Evolutionary conservation across 2,888 invertebrate species (phyloP).

Genomic region (Cryptophagus acutangulus): DNA sequence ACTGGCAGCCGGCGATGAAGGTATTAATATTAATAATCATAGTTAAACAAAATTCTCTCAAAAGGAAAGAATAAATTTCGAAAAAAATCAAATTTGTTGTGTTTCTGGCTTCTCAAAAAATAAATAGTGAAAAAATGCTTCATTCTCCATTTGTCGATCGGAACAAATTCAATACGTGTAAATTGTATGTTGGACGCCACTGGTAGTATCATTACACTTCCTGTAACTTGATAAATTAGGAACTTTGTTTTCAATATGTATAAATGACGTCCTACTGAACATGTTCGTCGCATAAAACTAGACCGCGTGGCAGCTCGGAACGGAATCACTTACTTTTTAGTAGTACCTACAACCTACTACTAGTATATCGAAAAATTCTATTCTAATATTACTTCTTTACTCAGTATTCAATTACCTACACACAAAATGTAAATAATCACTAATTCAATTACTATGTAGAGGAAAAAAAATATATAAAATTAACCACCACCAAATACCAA

Average conservation of each 20-base stretch:
- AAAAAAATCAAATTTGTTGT: background rate
- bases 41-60: constrained; percentile 4
- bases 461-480: no score
- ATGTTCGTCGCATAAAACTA: background rate
- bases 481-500: no score
- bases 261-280: background rate
- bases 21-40: constrained; percentile 16
- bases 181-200: constrained; percentile 17
- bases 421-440: no score
- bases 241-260: constrained; percentile 27
- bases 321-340: background rate
- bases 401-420: background rate
- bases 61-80: constrained; percentile 1
- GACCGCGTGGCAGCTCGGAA: constrained; percentile 1
- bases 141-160: no score
- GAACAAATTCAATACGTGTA: background rate
- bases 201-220: constrained; percentile 30
- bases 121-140: constrained; percentile 8
- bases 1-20: constrained; percentile 25
- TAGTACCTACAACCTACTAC: no score
- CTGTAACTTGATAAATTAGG: constrained; percentile 35
- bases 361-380: background rate
- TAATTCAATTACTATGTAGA: no score
- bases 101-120: background rate
- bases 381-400: background rate